Evolutionary conservation across 2,797 vertebrate species (phyloP).

Genomic region (Myotis daubentonii): DNA sequence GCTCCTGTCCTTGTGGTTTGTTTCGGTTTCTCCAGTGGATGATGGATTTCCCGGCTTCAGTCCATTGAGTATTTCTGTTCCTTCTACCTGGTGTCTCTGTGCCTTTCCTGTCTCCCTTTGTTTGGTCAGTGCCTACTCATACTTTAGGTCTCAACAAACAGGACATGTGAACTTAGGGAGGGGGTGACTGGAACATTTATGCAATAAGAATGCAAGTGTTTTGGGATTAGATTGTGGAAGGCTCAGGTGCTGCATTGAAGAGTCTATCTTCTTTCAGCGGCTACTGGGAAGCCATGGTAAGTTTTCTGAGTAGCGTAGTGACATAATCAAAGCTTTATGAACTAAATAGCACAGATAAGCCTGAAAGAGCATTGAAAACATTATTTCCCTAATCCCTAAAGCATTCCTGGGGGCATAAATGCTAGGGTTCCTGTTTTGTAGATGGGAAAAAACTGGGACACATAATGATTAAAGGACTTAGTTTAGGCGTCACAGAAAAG

Average conservation of each 20-base stretch:
- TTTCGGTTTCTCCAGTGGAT: not conserved
- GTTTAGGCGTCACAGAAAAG: conserved; percentile 56
- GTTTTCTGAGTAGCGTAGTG: conserved; percentile 19
- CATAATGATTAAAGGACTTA: conserved; percentile 58
- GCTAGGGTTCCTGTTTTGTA: conserved; percentile 55
- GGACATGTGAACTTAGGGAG: not conserved
- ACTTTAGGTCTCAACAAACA: not conserved
- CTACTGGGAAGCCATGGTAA: conserved; percentile 8
- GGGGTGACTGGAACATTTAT: not conserved
- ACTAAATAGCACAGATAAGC: not conserved
- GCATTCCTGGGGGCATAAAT: conserved; percentile 45
- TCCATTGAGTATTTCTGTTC: not conserved
- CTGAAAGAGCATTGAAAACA: not conserved
- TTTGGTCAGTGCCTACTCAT: not conserved
- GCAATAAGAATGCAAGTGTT: not conserved
- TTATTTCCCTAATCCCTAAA: conserved; percentile 52
- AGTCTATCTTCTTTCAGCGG: conserved; percentile 4
- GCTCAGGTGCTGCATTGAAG: not conserved
- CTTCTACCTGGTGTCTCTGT: not conserved
- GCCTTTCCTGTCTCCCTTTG: not conserved
- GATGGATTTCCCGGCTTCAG: not conserved
- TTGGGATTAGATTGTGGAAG: not conserved
- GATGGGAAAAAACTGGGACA: not conserved
- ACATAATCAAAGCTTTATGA: conserved; percentile 47
- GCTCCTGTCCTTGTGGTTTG: not conserved